These are phyloP conservation scores for Hybognathus amarus DNA, from an alignment of 2,797 vertebrate genomes.

Conservation along the genomic window DNA sequence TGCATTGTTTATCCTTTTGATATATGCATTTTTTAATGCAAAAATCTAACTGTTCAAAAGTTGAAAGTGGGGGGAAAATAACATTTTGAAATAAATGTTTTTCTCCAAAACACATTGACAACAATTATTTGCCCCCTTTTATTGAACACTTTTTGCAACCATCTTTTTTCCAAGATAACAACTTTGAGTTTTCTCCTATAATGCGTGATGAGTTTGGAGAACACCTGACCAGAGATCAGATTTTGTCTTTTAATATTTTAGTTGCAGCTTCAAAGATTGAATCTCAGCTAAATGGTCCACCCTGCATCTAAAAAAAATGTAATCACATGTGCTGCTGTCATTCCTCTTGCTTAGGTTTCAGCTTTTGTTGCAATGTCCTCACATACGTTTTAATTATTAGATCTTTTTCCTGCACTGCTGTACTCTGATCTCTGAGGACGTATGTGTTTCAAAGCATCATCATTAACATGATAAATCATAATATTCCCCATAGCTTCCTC, in stretches of 20 bases:
- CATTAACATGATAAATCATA: constrained; percentile 66
- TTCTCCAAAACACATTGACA: too few relatives aligned
- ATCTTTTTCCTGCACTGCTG: constrained; percentile 50
- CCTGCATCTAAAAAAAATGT: constrained; percentile 62
- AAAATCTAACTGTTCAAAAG: too few relatives aligned
- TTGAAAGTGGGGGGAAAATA: too few relatives aligned
- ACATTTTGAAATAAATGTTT: too few relatives aligned
- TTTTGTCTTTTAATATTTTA: constrained; percentile 53
- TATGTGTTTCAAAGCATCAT: constrained; percentile 73
- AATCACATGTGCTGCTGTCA: constrained; percentile 73
- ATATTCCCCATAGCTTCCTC: constrained; percentile 64
- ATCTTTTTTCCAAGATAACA: too few relatives aligned
- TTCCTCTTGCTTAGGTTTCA: constrained; percentile 68
- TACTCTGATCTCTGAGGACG: constrained; percentile 65
- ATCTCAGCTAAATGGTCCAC: constrained; percentile 66
- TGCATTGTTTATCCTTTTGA: too few relatives aligned
- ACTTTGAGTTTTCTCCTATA: too few relatives aligned
- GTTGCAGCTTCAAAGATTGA: constrained; percentile 66
- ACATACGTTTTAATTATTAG: constrained; percentile 72
- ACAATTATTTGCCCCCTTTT: too few relatives aligned
- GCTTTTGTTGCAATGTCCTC: constrained; percentile 74
- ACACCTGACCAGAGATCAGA: not conserved
- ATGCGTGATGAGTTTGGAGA: too few relatives aligned
- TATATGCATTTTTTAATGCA: too few relatives aligned
- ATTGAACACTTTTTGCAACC: too few relatives aligned